Percentiles rank a stretch among this genome's conserved stretches.
Evolutionary conservation across 2,888 invertebrate genomes (phyloP).

Genomic region (Volucella zonaria): DNA sequence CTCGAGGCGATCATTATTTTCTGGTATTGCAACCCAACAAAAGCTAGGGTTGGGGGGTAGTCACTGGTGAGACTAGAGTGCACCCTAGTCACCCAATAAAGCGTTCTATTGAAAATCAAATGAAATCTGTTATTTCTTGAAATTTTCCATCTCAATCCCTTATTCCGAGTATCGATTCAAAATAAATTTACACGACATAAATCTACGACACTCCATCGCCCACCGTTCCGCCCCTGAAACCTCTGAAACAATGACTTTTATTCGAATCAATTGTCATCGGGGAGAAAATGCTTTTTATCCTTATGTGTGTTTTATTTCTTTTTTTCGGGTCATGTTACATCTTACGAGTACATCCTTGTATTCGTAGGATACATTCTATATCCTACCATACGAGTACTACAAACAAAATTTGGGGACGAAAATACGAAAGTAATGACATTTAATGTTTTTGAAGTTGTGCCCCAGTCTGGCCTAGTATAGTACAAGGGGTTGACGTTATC

Average conservation of each 20-base stretch:
- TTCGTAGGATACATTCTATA: not conserved
- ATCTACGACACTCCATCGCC: constrained; percentile 36
- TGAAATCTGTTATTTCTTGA: constrained; percentile 31
- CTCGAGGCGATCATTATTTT: constrained; percentile 3
- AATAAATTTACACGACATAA: constrained; percentile 68
- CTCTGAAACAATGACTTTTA: constrained; percentile 50
- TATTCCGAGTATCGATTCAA: constrained; percentile 58
- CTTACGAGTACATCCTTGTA: constrained; percentile 25
- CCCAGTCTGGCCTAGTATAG: not conserved
- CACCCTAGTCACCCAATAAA: constrained; percentile 21
- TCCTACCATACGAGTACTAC: not conserved
- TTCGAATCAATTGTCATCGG: constrained; percentile 60
- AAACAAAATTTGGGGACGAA: not conserved
- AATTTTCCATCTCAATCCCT: constrained; percentile 40
- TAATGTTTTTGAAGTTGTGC: constrained; percentile 25
- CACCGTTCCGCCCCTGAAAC: not conserved
- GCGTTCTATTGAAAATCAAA: constrained; percentile 53
- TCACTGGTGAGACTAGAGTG: not conserved
- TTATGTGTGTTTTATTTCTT: not conserved
- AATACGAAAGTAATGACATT: constrained; percentile 44
- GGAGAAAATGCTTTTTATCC: constrained; percentile 11
- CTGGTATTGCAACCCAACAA: too few relatives aligned
- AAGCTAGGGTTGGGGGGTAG: too few relatives aligned
- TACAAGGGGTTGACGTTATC: not conserved
- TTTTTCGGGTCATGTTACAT: constrained; percentile 37